Evolutionary conservation across 2,797 vertebrate species (phyloP).

Genomic region (Heterohyrax brucei): DNA sequence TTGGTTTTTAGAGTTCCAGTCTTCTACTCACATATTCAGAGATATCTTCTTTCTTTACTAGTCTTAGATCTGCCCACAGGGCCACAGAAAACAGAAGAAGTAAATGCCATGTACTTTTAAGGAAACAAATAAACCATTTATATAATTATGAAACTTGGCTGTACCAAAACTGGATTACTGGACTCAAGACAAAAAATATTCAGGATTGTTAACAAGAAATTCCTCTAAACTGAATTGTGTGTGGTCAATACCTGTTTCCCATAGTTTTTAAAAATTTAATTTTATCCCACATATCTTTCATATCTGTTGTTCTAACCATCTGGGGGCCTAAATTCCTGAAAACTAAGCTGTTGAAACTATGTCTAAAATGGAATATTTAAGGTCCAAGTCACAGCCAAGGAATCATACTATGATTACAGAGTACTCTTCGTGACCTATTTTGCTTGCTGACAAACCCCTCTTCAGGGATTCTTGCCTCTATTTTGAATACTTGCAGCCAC

Average conservation of each 20-base stretch:
- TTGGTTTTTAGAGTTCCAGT: not conserved
- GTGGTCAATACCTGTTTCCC: not conserved
- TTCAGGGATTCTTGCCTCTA: not conserved
- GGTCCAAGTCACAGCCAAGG: not conserved
- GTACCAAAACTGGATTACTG: not conserved
- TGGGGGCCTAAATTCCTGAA: constrained; percentile 20
- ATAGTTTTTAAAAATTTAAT: not conserved
- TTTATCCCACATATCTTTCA: not conserved
- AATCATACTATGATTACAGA: not conserved
- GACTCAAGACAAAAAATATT: not conserved
- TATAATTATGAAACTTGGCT: not conserved
- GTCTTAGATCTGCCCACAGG: not conserved
- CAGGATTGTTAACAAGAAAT: not conserved
- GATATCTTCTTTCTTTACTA: not conserved
- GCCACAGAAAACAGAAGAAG: not conserved
- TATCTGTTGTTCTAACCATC: not conserved
- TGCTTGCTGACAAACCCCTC: not conserved
- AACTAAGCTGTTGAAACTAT: constrained; percentile 9
- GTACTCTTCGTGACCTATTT: not conserved
- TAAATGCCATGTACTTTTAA: not conserved
- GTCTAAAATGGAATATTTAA: constrained; percentile 8
- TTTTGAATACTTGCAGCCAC: not conserved
- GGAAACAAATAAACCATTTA: not conserved
- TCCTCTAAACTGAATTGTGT: not conserved
- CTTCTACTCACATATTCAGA: not conserved